A percentile compares a stretch with the other conserved stretches of the same genome.
Evolutionary conservation across 2,113 vertebrate genomes (phyloP).

Genomic region (Pseudorasbora parva): DNA sequence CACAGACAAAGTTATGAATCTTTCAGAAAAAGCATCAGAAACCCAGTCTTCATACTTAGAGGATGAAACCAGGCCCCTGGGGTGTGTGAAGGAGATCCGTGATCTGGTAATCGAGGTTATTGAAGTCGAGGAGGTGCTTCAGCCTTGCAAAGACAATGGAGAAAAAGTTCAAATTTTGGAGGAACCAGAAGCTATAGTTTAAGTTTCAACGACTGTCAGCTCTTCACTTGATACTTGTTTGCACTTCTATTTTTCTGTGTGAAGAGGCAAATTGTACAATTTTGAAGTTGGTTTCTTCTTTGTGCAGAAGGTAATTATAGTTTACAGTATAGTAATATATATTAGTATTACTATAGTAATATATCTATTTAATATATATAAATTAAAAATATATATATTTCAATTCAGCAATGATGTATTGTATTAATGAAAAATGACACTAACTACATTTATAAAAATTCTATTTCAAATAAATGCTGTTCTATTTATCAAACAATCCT

Average conservation of each 20-base stretch:
- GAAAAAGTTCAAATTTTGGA: background rate
- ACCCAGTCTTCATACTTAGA: background rate
- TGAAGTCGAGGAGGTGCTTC: slow-evolving; percentile 68
- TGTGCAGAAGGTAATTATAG: background rate
- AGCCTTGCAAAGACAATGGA: slow-evolving; percentile 48
- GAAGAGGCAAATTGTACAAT: background rate
- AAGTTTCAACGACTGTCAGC: background rate
- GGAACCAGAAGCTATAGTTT: background rate
- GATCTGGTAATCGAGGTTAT: slow-evolving; percentile 72
- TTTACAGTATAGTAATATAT: background rate
- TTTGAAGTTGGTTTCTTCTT: background rate
- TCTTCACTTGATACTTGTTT: background rate
- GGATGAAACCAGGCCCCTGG: slow-evolving; percentile 51
- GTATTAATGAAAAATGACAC: background rate
- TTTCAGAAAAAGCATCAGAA: background rate
- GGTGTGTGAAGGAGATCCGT: slow-evolving; percentile 69
- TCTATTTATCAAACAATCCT: too few species aligned
- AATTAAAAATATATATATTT: background rate
- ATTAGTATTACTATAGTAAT: background rate
- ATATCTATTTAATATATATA: background rate
- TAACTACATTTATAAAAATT: background rate
- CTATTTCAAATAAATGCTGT: background rate
- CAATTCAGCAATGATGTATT: background rate
- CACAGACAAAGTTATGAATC: background rate
- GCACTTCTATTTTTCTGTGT: background rate